Conservation (phyloP, 2,888 invertebrate species). For the Caenorhabditis sp. region DNA sequence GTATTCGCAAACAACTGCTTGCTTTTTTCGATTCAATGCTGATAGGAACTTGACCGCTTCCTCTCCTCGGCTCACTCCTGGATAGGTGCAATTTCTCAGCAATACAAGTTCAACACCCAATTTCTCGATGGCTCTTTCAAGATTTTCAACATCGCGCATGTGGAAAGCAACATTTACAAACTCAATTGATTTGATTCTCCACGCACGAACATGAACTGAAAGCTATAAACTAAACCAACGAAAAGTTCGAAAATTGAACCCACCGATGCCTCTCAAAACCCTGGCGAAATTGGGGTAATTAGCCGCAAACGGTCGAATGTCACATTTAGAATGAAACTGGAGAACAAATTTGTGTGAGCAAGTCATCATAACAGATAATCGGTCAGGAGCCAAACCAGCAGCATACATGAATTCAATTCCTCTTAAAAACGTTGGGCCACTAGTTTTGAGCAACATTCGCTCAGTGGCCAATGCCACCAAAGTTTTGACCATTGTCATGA, state of each 20-base stretch:
- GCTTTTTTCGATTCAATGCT: slow-evolving; percentile 55
- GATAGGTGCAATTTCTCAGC: slow-evolving; percentile 55
- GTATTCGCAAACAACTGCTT: slow-evolving; percentile 58
- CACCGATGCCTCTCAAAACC: slow-evolving; percentile 45
- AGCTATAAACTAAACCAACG: background rate
- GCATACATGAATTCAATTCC: slow-evolving; percentile 57
- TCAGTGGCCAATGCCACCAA: slow-evolving; percentile 58
- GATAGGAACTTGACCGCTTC: slow-evolving; percentile 51
- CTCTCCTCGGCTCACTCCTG: slow-evolving; percentile 49
- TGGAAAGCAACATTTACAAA: slow-evolving; percentile 58
- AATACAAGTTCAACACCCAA: slow-evolving; percentile 56
- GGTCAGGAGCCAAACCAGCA: slow-evolving; percentile 50
- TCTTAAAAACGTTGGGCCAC: slow-evolving; percentile 49
- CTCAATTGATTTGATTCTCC: slow-evolving; percentile 57
- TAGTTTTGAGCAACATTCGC: slow-evolving; percentile 56
- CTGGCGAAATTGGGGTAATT: slow-evolving; percentile 50
- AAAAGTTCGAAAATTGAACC: background rate
- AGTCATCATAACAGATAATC: slow-evolving; percentile 53
- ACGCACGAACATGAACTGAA: slow-evolving; percentile 54
- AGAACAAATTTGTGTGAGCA: slow-evolving; percentile 53
- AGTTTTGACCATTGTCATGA: slow-evolving; percentile 53
- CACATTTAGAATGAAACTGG: slow-evolving; percentile 59
- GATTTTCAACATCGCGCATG: slow-evolving; percentile 52
- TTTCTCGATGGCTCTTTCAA: slow-evolving; percentile 56
- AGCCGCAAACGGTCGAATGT: slow-evolving; percentile 57